Evolutionary conservation across 2,113 vertebrate species (phyloP).

Genomic region (Peromyscus californicus): DNA sequence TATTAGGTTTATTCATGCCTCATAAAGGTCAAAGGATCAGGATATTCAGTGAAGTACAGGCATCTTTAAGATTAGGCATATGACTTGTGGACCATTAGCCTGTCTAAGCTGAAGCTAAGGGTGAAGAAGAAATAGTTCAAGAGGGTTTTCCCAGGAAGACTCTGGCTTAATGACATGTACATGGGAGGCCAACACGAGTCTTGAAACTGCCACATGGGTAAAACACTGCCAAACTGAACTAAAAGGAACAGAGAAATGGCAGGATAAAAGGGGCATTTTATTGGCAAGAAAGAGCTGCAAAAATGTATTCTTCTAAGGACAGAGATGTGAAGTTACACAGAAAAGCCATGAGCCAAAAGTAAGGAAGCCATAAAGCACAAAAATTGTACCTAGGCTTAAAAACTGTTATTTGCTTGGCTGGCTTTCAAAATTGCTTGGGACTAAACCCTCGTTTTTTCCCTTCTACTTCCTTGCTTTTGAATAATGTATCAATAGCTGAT

Average conservation of each 20-base stretch:
- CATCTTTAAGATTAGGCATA: background rate
- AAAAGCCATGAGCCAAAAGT: background rate
- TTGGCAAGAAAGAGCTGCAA: background rate
- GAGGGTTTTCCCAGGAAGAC: background rate
- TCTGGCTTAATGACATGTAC: background rate
- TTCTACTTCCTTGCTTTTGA: background rate
- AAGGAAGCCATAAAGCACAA: background rate
- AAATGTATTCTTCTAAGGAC: background rate
- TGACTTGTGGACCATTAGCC: background rate
- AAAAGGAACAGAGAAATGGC: background rate
- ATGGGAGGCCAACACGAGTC: background rate
- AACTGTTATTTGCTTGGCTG: background rate
- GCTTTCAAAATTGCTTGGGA: background rate
- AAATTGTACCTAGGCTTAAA: background rate
- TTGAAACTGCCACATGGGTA: background rate
- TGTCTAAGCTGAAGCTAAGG: background rate
- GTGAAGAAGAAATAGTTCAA: background rate
- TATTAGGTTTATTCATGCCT: background rate
- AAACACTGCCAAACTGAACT: background rate
- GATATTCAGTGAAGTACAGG: background rate
- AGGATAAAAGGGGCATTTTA: background rate
- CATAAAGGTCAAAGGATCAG: background rate
- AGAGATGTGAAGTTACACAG: background rate
- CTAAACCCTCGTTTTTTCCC: background rate
- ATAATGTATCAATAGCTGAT: background rate